These are phyloP conservation scores for Rana temporaria DNA, from an alignment of 2,113 vertebrate species.

Conservation along the genomic window DNA sequence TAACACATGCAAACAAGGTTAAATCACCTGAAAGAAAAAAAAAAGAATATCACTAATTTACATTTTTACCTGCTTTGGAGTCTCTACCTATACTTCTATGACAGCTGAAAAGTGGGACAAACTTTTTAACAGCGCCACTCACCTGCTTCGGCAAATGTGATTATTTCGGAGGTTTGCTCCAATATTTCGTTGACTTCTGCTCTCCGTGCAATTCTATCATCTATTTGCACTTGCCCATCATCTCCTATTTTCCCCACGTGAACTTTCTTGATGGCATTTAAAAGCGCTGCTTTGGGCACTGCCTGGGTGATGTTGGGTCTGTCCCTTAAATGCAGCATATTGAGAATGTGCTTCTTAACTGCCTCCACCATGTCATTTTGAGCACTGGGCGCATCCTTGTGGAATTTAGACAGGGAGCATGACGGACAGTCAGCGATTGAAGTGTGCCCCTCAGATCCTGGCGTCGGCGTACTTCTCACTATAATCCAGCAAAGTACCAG, in stretches of 20 bases:
- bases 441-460: constrained; percentile 73
- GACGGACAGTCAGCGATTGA: constrained; percentile 81
- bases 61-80: neutral
- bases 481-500: constrained; percentile 78
- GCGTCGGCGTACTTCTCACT: constrained; percentile 79
- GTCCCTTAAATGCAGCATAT: constrained; percentile 92
- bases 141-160: constrained; percentile 98
- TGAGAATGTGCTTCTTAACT: constrained; percentile 95
- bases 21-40: constrained; percentile 55
- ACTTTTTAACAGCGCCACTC: constrained; percentile 66
- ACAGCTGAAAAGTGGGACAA: constrained; percentile 50
- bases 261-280: constrained; percentile 95
- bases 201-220: constrained; percentile 86
- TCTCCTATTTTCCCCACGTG: constrained; percentile 93
- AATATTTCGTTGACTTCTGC: constrained; percentile 77
- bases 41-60: neutral
- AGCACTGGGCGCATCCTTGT: constrained; percentile 81
- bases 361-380: constrained; percentile 91
- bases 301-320: constrained; percentile 97
- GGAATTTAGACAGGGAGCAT: constrained; percentile 82
- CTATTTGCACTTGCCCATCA: constrained; percentile 94
- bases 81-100: constrained; percentile 9
- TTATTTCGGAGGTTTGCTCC: constrained; percentile 97
- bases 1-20: constrained; percentile 68
- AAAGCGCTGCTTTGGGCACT: constrained; percentile 92